Evolutionary conservation across 2,888 invertebrate species (phyloP).

Genomic region (Polyploca ridens): DNA sequence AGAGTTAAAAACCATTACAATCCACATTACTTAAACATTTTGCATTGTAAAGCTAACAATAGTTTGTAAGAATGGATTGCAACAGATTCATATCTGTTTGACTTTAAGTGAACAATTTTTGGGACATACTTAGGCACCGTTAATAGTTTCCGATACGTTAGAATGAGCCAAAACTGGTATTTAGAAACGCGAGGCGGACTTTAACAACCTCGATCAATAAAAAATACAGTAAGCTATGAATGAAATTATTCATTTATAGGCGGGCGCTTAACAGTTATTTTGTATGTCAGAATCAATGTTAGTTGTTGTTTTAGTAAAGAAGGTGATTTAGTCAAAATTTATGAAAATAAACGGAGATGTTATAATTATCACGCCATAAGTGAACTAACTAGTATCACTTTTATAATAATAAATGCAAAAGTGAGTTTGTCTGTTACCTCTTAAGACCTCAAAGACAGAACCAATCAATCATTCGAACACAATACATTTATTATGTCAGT

Average conservation of each 20-base stretch:
- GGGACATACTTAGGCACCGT: conserved; percentile 3
- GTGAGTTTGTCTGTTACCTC: too few relatives aligned
- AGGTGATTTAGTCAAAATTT: not conserved
- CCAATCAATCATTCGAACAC: too few relatives aligned
- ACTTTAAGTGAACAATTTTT: conserved; percentile 1
- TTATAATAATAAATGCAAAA: too few relatives aligned
- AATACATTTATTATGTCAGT: too few relatives aligned
- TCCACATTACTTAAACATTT: too few relatives aligned
- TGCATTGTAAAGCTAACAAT: not conserved
- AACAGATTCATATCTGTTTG: too few relatives aligned
- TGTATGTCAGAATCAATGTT: not conserved
- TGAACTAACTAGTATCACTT: too few relatives aligned
- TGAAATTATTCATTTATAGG: not conserved
- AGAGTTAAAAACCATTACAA: not conserved
- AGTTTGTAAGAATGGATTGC: not conserved
- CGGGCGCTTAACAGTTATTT: not conserved
- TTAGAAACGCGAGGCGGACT: conserved; percentile 2
- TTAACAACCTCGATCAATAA: not conserved
- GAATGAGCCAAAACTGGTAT: not conserved
- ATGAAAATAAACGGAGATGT: not conserved
- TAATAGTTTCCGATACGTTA: conserved; percentile 4
- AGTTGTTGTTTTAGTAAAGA: not conserved
- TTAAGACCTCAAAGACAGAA: too few relatives aligned
- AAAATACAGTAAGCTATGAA: not conserved
- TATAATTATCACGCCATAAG: too few relatives aligned